phyloP scores from a whole-genome alignment of 2,888 invertebrate species.

The Mythimna lalbum region DNA sequence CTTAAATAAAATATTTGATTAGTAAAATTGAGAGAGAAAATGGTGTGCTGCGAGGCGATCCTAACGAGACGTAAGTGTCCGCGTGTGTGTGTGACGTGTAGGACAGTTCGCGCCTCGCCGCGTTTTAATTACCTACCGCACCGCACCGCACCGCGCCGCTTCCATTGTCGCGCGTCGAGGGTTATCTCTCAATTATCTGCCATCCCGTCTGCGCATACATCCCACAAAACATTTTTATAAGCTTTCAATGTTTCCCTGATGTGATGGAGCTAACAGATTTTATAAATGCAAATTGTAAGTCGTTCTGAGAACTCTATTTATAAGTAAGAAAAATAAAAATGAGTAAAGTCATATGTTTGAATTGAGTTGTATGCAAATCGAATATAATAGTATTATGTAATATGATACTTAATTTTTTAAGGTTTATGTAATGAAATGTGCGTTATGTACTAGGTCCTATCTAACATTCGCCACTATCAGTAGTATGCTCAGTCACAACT shows the following conservation, averaged over 20 bases:
- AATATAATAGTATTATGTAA: background rate
- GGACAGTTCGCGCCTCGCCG: slow-evolving; percentile 70
- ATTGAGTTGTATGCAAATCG: background rate
- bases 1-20: background rate
- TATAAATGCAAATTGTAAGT: slow-evolving; percentile 35
- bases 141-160: background rate
- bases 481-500: too few relatives aligned
- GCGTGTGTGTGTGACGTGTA: slow-evolving; percentile 60
- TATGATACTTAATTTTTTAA: background rate
- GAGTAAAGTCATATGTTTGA: background rate
- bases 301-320: slow-evolving; percentile 5
- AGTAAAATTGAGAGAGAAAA: slow-evolving; percentile 19
- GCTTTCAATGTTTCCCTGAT: slow-evolving; percentile 3
- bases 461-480: too few relatives aligned
- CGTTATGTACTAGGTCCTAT: too few relatives aligned
- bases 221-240: slow-evolving; percentile 45
- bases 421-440: background rate
- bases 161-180: slow-evolving; percentile 40
- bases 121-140: slow-evolving; percentile 71
- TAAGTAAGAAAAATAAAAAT: background rate
- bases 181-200: slow-evolving; percentile 62
- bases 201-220: slow-evolving; percentile 35
- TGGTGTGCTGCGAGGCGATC: slow-evolving; percentile 19
- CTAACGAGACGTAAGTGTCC: slow-evolving; percentile 36
- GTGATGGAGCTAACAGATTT: slow-evolving; percentile 21